Base-by-base conservation (phyloP, 2,797 vertebrate genomes). In the Acipenser oxyrinchus region DNA sequence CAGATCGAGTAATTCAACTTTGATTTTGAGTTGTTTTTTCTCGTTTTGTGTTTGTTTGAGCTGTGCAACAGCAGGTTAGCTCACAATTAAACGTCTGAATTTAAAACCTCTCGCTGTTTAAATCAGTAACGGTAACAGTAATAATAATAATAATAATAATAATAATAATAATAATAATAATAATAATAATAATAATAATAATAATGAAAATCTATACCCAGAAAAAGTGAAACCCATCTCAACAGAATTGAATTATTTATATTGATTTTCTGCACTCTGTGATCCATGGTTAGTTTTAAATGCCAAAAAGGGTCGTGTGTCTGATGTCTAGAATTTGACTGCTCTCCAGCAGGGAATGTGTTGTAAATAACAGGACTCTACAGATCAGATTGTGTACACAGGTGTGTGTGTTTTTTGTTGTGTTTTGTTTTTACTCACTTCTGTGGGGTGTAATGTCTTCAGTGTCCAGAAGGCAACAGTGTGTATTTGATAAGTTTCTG, bases 1-100 rank as follows among this genome's bases (percentile, higher is more conserved):
- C 65, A 70, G 51, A 64, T 67, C 58, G 65, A 9, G 49, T 67
- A 70, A 67, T 70, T 67, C 66, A 70, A 52, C 66, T 60, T 67
- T 57, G 57, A 70, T 60, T 67, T 58, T 8, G 37, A 62, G 23
- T 3, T 3, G 23, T 37, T 37, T 37, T 55, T 4, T 11, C 8
- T 13, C 23, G 23, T 37, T 37, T 37, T 37, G 23, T 37, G 23
- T 37, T 70, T 67, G 63, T 70, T 70, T 63, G 59, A 67, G 61
- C 49, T 49, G 48, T n/a, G 37, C 66, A 37, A 57, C 51, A 8
- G 49, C 49, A 67, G 50, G 58, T 60, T 51, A 67, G 58, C 60
- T 37, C 49, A 49, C 66, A 67, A 67, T 67, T 67, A 67, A 67
- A 67, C 66, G 51, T 67, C 48, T 61, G 18, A 67, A 67, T 67